Percentiles rank a stretch among this genome's conserved stretches.
Conservation (phyloP, 2,113 vertebrate genomes). For the Taxidea taxus region DNA sequence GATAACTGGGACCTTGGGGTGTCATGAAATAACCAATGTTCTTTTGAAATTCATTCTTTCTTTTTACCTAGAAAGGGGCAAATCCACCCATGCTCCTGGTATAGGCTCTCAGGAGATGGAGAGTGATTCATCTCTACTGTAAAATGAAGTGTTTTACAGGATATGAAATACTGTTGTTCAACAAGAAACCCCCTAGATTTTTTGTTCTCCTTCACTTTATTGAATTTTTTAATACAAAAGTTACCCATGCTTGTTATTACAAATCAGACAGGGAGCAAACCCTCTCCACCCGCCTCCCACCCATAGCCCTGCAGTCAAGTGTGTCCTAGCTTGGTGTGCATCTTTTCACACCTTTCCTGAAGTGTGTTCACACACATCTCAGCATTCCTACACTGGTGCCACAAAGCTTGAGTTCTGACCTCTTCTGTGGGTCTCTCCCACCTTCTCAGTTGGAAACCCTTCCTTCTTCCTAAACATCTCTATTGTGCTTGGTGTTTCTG, state of each 20-base stretch:
- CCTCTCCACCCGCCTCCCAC: background rate
- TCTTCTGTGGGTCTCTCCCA: background rate
- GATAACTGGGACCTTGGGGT: background rate
- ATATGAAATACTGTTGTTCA: background rate
- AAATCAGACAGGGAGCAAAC: background rate
- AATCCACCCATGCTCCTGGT: background rate
- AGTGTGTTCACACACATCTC: background rate
- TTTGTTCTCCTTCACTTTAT: background rate
- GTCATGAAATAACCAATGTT: slow-evolving; percentile 6
- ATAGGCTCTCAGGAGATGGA: background rate
- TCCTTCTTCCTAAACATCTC: background rate
- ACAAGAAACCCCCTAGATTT: background rate
- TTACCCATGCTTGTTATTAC: background rate
- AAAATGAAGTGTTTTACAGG: slow-evolving; percentile 7
- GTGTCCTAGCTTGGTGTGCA: background rate
- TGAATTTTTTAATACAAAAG: slow-evolving; percentile 6
- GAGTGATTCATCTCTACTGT: background rate
- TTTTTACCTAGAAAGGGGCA: slow-evolving; percentile 10
- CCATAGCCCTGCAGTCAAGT: background rate
- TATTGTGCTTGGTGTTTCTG: background rate
- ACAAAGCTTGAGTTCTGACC: background rate
- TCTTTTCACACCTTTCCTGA: background rate
- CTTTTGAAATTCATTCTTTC: slow-evolving; percentile 26
- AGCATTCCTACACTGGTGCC: accelerated
- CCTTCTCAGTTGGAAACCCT: background rate